Base-by-base conservation (phyloP, 2,888 invertebrate genomes). In the Limnephilus auricula region DNA sequence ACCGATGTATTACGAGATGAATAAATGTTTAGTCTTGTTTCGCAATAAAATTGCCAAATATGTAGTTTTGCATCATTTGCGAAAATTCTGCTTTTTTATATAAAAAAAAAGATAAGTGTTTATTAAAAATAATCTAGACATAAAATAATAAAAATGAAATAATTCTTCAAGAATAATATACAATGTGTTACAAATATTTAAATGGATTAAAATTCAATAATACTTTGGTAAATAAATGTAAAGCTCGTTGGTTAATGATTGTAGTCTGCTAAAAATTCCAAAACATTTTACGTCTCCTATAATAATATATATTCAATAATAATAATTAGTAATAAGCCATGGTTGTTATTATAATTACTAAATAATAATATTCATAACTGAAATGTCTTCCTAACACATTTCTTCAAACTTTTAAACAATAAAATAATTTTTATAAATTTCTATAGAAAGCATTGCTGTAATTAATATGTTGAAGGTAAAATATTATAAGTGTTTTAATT, bases 371-470 rank as follows among this genome's bases (percentile, higher is more conserved):
- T 79, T 65, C 65, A 9, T 65, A 65, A 65, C 65, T 89, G 91
- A 50, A 91, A 91, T 91, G 91, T 91, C 91, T 91, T 91, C 91
- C 91, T 37, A 37, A 79, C 34, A 65, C 89, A 89, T 91, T 91
- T 91, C 89, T 84, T 79, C 65, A 85, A 84, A 25, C 78, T 88
- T 87, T 65, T n/a, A 40, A 40, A 85, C n/a, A 85, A 85, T 40
- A 40, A 85, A 45, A 82, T 82, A 34, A 82, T 82, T 82, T 85
- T 85, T 85, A 40, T 45, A 85, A 85, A 45, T 85, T 85, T 40
- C 65, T 65, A 65, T 85, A 85, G 85, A 85, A 37, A 45, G n/a
- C 37, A 31, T 25, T 12, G 65, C 65, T 25, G 65, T 65, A 65
- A 65, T 65, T n/a, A 65, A 65, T 65, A n/a, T 65, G n/a, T 65